Base-by-base conservation (phyloP, 2,797 vertebrate genomes). In the Hoplostethus atlanticus region DNA sequence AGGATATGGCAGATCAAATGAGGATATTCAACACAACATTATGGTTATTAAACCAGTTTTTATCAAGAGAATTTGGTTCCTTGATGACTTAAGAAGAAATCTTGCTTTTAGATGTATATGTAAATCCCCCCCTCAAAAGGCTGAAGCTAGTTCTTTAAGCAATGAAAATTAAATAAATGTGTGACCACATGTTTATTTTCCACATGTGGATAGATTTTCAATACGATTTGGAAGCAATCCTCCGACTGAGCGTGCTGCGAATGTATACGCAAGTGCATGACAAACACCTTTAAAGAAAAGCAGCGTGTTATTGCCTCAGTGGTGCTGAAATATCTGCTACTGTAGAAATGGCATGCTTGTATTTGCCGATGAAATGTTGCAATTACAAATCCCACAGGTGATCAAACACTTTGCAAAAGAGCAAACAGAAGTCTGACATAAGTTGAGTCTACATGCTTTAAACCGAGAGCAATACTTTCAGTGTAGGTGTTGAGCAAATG, bases 301-400 rank as follows among this genome's bases (percentile, higher is more conserved):
- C 60, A 56, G 30, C 55, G 68, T 77, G 66, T 64, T 71, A 57
- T 64, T 77, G 52, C 21, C 31, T 64, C 30, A 10, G 52, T 11
- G 50, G 5, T 57, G 48, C 62, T 69, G 50, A 64, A 15, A 6
- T 69, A 65, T 58, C 28, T 68, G 61, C 60, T 51, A 54, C 68
- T 61, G 76, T 55, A 28, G 36, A 73, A 62, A 78, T 70, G 9
- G 63, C 65, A 64, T 71, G 59, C 15, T 8, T 79, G 38, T 90
- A 74, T 90, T 92, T 92, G 81, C 75, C 65, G 77, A 85, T 74
- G 76, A 88, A 85, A 84, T 83, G 85, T 84, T 86, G 80, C 77
- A 77, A 89, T 87, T 85, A 79, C 65, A 86, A 77, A 81, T 68
- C 64, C 57, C 51, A 81, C 85, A 91, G 87, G 83, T 89, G 85